Evolutionary conservation across 2,888 invertebrate genomes (phyloP), one percentile per base, ranked within the genome.

Genomic region (Mythimna loreyi): DNA sequence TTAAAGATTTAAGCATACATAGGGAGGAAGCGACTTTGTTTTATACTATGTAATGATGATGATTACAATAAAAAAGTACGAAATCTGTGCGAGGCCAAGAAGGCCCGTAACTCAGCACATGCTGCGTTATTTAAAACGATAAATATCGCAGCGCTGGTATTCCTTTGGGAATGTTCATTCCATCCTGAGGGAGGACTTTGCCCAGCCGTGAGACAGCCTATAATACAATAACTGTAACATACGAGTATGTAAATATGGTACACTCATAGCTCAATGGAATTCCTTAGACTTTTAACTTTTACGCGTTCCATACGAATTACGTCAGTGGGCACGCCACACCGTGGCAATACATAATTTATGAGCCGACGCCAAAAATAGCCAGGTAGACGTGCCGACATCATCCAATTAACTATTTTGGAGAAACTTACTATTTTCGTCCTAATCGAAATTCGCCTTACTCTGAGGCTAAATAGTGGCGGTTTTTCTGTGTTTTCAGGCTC

Each of bases 261-360:
- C n/a, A 52, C 9, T 4, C 6, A 19, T 25, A 33, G 36, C 28
- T 69, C 58, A 73, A 75, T 75, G 76, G 50, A 61, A 73, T 61
- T 61, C 76, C 43, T 60, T 60, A 55, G 43, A 36, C 47, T 56
- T 45, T 40, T 5, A 33, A 65, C 25, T 71, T 56, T 65, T 50
- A 63, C 53, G 33, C 28, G 58, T 25, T 62, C 30, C 8, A 40
- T 53, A 60, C 43, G n/a, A 28, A 57, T 69, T 43, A 71, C 74
- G 83, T 82, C 80, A 82, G 11, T 4, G 13, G 19, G 21, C 53
- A 72, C 61, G 33, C 58, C 43, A 57, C 30, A 55, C 56, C 43
- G 28, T 57, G 23, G 71, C 62, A 62, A 73, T 84, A 66, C 67
- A 84, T 84, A 66, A 77, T 82, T 82, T 72, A 84, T 78, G 65